A percentile compares a stretch with the other conserved stretches of the same genome.
These are phyloP conservation scores for Lucifuga dentata DNA, from an alignment of 2,113 vertebrate species.

Conservation along the genomic window DNA sequence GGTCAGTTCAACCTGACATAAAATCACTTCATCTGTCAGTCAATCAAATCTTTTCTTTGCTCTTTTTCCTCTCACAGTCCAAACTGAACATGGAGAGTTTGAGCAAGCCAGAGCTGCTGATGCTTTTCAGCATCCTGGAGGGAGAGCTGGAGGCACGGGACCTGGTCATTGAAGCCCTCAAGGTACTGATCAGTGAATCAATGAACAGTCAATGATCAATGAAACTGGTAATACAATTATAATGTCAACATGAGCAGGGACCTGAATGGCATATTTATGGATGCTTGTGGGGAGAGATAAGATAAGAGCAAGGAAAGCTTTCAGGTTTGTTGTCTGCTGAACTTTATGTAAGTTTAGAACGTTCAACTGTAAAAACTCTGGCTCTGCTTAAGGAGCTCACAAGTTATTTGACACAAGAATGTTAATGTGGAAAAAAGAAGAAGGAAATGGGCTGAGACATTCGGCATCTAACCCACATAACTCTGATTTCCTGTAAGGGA, in stretches of 20 bases:
- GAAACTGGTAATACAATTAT: constrained; percentile 7
- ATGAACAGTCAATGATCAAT: constrained; percentile 9
- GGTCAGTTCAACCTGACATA: not conserved
- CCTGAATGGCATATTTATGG: too few species aligned
- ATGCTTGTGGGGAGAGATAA: too few species aligned
- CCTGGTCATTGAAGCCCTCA: constrained; percentile 94
- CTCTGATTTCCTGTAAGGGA: constrained; percentile 21
- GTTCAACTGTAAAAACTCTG: too few species aligned
- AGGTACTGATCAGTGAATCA: constrained; percentile 82
- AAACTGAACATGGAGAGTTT: constrained; percentile 96
- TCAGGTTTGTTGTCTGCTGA: not conserved
- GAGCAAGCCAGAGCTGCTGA: constrained; percentile 93
- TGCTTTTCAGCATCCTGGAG: constrained; percentile 95
- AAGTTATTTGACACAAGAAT: not conserved
- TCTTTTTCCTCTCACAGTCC: constrained; percentile 80
- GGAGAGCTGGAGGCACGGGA: constrained; percentile 97
- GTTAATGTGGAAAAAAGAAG: not conserved
- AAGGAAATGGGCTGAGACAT: not conserved
- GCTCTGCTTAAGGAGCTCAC: not conserved
- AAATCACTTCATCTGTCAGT: not conserved
- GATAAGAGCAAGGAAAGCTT: too few species aligned
- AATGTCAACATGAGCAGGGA: not conserved
- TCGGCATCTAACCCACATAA: not conserved
- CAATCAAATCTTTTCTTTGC: constrained; percentile 1
- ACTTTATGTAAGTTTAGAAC: too few species aligned